phyloP scores from a whole-genome alignment of 2,888 invertebrate species.

The Abrostola tripartita region DNA sequence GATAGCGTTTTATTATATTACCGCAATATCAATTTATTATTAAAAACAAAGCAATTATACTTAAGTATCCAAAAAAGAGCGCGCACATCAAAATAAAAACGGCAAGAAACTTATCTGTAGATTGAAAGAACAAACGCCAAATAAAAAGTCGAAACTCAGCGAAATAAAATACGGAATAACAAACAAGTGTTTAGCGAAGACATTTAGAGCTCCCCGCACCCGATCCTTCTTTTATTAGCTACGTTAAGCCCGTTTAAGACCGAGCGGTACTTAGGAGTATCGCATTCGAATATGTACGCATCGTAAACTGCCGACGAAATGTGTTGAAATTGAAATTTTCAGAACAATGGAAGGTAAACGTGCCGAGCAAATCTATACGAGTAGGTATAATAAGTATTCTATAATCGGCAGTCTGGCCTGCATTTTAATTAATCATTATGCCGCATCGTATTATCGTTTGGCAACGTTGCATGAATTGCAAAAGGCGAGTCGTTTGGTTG shows the following conservation, averaged over 20 bases:
- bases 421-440: conserved; percentile 47
- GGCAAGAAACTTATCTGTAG: conserved; percentile 35
- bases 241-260: conserved; percentile 64
- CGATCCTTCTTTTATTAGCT: conserved; percentile 67
- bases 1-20: too few species aligned
- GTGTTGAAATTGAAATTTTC: conserved; percentile 60
- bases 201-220: conserved; percentile 51
- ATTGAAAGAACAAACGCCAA: conserved; percentile 48
- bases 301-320: conserved; percentile 61
- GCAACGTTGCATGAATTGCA: conserved; percentile 53
- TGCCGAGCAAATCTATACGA: conserved; percentile 31
- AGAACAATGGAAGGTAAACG: conserved; percentile 45
- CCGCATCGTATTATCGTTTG: conserved; percentile 32
- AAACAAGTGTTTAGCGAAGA: conserved; percentile 66
- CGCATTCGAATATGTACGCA: conserved; percentile 57
- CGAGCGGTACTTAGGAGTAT: conserved; percentile 59
- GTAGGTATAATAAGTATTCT: conserved; percentile 31
- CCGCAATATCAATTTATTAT: neutral
- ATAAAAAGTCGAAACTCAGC: conserved; percentile 47
- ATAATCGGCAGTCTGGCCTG: conserved; percentile 32
- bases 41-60: conserved; percentile 37
- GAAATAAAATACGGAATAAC: conserved; percentile 61
- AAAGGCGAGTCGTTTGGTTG: conserved; percentile 20
- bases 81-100: conserved; percentile 30
- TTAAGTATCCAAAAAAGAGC: conserved; percentile 32